Evolutionary conservation across 2,888 invertebrate species (phyloP), one percentile per base, ranked within the genome.

Genomic region (Protodeltote pygarga): DNA sequence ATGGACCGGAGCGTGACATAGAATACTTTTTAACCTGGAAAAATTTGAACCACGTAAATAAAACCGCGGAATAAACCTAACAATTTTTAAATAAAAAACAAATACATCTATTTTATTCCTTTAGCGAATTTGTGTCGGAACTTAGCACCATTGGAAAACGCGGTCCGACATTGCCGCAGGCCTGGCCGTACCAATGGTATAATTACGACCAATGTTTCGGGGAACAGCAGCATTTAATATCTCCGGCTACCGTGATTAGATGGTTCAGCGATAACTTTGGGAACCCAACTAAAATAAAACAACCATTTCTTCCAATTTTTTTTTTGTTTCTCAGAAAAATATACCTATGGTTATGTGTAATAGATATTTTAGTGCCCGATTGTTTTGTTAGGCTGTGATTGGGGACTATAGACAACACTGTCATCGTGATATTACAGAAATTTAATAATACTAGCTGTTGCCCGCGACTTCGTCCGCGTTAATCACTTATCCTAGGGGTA

Each of bases 221-320:
- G 58, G 85, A 87, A 81, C 76, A 52, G 71, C 77, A 70, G 75
- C 71, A 57, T 78, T 73, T 74, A 80, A 81, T 79, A 75, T 71
- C 75, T 60, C 38, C 67, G 65, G 87, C 89, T 89, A 88, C 89
- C 64, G 89, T 85, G 88, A 87, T 88, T 87, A 87, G 89, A 86
- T 87, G 83, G 65, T 77, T 74, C 81, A 75, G 76, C 71, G 85
- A 85, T 85, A 84, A 54, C 73, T 75, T 72, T 72, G 70, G 65
- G 75, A 71, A 55, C 42, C 29, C 17, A 62, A 52, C 45, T 48
- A 40, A 52, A 69, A 68, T 69, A 73, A 74, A 65, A 62, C 57
- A 28, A 15, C 32, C 24, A 29, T 11, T 23, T 33, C 52, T 40
- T 48, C 16, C 34, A 24, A 44, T 27, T 35, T 44, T 51, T 54